Percentiles rank a stretch among this genome's conserved stretches.
phyloP scores from a whole-genome alignment of 1,140 invertebrate species.

The Drosophila bocki region DNA sequence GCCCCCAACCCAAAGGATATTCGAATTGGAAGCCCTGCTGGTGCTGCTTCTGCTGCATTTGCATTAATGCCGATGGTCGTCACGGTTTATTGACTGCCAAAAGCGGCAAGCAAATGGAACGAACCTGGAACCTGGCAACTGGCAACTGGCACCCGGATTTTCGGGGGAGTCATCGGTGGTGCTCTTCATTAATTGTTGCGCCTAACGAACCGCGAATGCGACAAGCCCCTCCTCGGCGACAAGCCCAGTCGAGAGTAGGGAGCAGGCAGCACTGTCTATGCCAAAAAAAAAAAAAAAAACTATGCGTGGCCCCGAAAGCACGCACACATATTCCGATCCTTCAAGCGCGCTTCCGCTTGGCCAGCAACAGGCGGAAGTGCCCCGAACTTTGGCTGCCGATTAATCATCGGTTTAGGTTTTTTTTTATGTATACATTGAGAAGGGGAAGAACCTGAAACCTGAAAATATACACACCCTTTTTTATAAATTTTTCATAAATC shows the following conservation, averaged over 20 bases:
- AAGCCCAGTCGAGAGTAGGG: slow-evolving; percentile 12
- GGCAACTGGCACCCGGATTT: slow-evolving; percentile 1
- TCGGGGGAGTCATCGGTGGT: neutral
- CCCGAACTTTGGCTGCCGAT: slow-evolving; percentile 14
- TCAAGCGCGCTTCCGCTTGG: slow-evolving; percentile 74
- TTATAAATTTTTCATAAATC: neutral
- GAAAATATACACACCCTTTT: neutral
- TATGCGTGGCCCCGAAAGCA: neutral
- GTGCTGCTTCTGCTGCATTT: slow-evolving; percentile 31
- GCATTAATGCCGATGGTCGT: slow-evolving; percentile 68
- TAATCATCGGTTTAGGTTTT: slow-evolving; percentile 18
- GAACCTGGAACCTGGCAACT: neutral
- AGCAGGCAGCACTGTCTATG: neutral
- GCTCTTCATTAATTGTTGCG: slow-evolving; percentile 69
- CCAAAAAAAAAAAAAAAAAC: neutral
- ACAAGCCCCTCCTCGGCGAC: slow-evolving; percentile 48
- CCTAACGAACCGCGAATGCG: slow-evolving; percentile 74
- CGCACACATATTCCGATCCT: slow-evolving; percentile 52
- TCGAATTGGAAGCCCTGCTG: neutral
- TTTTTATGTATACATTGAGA: neutral
- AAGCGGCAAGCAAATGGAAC: slow-evolving; percentile 27
- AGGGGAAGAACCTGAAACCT: neutral
- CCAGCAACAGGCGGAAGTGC: slow-evolving; percentile 51
- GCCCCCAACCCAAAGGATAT: slow-evolving; percentile 36
- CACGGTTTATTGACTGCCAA: slow-evolving; percentile 70